Base-by-base conservation (phyloP, 2,888 invertebrate genomes). In the Dryobota labecula region DNA sequence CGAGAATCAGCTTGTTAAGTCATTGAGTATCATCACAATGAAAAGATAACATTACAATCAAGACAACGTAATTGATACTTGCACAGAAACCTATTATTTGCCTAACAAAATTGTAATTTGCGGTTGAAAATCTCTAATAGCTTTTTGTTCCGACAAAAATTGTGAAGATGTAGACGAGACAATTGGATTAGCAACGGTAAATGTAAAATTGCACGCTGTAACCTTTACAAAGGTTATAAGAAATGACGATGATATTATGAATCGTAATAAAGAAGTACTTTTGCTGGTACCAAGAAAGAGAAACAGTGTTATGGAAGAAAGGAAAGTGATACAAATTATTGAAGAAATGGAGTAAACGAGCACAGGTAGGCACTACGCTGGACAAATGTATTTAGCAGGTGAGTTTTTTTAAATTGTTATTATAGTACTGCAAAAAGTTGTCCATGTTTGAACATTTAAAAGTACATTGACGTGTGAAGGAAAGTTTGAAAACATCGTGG, bases 181-280 rank as follows among this genome's bases (percentile, higher is more conserved):
- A 76, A 80, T 73, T 49, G 53, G 33, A 74, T 73, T 79, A 64
- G 68, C 64, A 70, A 81, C 74, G 62, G 82, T 78, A 82, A 80
- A 84, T 72, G 71, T 74, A 85, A 82, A 75, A 80, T 87, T 85
- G 87, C 78, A 78, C 82, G 80, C 79, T 70, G 76, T 91, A 90
- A 92, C 92, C 92, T 92, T 90, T 91, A 77, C 67, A 89, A 87
- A 92, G 92, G 92, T 92, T 90, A 90, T 76, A 88, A 86, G 86
- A 89, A 90, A 86, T 86, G 73, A 85, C 80, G 82, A 84, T 85
- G 81, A 84, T 87, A 84, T 81, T 82, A 85, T 87, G 87, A 82
- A 84, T 82, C 70, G 66, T 84, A 79, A 83, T 84, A 86, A 86
- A 84, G 80, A 80, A 82, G 83, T 80, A 85, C 84, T 87, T 85